Base-by-base conservation (phyloP, 2,797 vertebrate genomes). In the Pangasius larnaudii region DNA sequence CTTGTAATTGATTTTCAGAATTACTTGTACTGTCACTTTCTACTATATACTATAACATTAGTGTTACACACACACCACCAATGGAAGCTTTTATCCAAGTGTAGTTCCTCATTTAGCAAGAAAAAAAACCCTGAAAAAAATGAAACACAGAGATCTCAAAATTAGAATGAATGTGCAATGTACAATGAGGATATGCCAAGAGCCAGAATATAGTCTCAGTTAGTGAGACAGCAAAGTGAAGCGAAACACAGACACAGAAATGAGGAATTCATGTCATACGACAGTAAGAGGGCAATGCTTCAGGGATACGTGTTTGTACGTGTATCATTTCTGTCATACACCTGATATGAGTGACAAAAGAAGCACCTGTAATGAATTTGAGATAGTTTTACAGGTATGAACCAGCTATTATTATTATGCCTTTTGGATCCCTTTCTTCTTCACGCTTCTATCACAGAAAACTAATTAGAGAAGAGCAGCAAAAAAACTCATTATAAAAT, bases 381-480 rank as follows among this genome's bases (percentile, higher is more conserved):
- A n/a, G 33, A n/a, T 83, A 10, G 42, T 65, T 85, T 11, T 39
- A 46, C 19, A 39, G 33, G 19, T 58, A 56, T 82, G 27, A 30
- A n/a, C 42, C 69, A 27, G 22, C 11, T 72, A 39, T 85, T 58
- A 39, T 85, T 58, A 74, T 58, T 69, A 53, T 22, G 2, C 18
- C 3, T 71, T 69, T 85, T 42, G 27, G 14, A 72, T 85, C 2
- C 39, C n/a, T 56, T 58, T 36, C 6, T 56, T 77, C 18, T 33
- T 87, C n/a, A 9, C 2, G 5, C n/a, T 27, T 74, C 18, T 69
- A 18, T 87, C 30, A 1, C 10, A 22, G 39, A 92, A 92, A 93
- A 88, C 88, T 93, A 93, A 95, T 95, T 93, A 92, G 84, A 86
- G 87, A 87, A 61, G 10, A 83, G 3, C 0, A 65, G 16, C 1